phyloP scores from a whole-genome alignment of 2,888 invertebrate genomes.

The Agriopis marginaria region DNA sequence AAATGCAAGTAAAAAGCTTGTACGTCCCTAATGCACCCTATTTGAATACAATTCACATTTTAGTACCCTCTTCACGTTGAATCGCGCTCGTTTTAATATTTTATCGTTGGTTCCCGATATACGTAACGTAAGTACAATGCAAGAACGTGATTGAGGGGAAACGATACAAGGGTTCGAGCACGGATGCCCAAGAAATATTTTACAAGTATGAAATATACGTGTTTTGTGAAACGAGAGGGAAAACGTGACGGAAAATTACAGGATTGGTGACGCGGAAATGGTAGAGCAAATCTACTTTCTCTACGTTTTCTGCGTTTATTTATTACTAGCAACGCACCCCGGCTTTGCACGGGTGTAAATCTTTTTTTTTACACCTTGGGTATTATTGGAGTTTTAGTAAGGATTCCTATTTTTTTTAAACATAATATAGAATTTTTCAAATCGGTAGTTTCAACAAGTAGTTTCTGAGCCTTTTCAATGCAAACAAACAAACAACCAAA shows the following conservation, averaged over 20 bases:
- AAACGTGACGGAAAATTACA: conserved; percentile 24
- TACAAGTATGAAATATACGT: conserved; percentile 16
- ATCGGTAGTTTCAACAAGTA: too few species aligned
- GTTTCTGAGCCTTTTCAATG: too few species aligned
- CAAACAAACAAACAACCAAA: too few species aligned
- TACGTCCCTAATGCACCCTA: conserved; percentile 12
- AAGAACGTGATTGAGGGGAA: conserved; percentile 31
- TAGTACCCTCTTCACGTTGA: conserved; percentile 19
- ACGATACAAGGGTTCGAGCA: conserved; percentile 14
- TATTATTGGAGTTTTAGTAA: too few species aligned
- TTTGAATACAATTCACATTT: conserved; percentile 20
- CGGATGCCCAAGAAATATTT: conserved; percentile 16
- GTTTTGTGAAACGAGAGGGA: conserved; percentile 14
- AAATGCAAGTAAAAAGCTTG: conserved; percentile 17
- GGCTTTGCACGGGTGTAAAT: too few species aligned
- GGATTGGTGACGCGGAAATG: not conserved
- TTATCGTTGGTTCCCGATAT: conserved; percentile 12
- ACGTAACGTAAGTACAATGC: conserved; percentile 18
- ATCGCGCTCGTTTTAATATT: conserved; percentile 34
- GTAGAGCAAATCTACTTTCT: not conserved
- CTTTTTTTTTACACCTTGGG: too few species aligned
- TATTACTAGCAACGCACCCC: too few species aligned
- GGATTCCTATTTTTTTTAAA: too few species aligned
- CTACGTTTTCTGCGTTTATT: too few species aligned
- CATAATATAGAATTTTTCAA: too few species aligned